These are phyloP conservation scores for Eleutherodactylus coqui DNA, from an alignment of 2,797 vertebrate species.

Conservation along the genomic window DNA sequence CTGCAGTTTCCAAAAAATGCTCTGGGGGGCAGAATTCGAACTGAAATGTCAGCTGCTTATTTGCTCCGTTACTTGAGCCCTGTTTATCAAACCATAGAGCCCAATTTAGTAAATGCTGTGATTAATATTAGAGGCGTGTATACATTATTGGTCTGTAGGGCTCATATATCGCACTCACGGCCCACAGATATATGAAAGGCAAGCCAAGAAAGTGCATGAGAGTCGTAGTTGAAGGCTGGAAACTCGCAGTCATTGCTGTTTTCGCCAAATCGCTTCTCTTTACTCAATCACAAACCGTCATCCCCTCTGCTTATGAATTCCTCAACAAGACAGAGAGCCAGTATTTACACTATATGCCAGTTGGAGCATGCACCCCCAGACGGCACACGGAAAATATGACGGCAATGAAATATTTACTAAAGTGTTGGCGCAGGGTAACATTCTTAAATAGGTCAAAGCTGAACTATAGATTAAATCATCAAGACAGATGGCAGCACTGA, in stretches of 20 bases:
- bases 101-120: no score
- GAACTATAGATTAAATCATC: constrained; percentile 11
- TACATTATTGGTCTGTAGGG: no score
- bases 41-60: no score
- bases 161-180: neutral
- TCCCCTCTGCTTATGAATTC: neutral
- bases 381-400: constrained; percentile 47
- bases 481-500: constrained; percentile 24
- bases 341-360: neutral
- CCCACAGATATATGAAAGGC: neutral
- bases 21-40: no score
- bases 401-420: constrained; percentile 31
- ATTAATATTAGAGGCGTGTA: no score
- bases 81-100: no score
- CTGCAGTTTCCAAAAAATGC: no score
- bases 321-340: neutral
- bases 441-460: constrained; percentile 49
- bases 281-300: neutral
- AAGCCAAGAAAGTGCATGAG: neutral
- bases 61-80: no score
- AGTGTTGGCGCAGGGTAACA: neutral
- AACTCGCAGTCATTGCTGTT: neutral
- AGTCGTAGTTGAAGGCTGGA: neutral
- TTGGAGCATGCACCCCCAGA: neutral
- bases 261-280: neutral